These are phyloP conservation scores for Diloba caeruleocephala DNA, from an alignment of 2,888 invertebrate species.

Conservation along the genomic window DNA sequence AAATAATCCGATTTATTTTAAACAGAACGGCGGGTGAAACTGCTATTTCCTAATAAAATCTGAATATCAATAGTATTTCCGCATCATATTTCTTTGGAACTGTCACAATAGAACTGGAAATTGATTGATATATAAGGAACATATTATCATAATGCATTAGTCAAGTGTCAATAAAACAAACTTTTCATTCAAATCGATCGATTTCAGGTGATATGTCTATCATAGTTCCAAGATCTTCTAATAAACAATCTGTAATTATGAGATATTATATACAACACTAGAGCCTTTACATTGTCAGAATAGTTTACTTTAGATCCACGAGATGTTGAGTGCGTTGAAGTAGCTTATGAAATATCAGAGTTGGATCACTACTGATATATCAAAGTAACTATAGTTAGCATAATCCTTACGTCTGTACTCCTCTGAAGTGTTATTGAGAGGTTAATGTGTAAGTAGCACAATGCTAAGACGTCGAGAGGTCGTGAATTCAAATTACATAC, in stretches of 20 bases:
- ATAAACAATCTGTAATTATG: neutral
- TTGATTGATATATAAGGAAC: too few relatives aligned
- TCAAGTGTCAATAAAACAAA: constrained; percentile 1
- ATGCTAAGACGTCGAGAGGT: too few relatives aligned
- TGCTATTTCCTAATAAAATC: too few relatives aligned
- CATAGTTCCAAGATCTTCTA: constrained; percentile 1
- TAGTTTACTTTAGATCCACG: constrained; percentile 3
- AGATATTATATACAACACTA: neutral
- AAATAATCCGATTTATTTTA: too few relatives aligned
- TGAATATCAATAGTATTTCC: too few relatives aligned
- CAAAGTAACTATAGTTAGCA: neutral
- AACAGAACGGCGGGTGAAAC: too few relatives aligned
- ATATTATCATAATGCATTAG: neutral
- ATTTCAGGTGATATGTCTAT: constrained; percentile 11
- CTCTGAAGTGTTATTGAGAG: neutral
- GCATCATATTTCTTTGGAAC: too few relatives aligned
- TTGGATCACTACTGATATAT: neutral
- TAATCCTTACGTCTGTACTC: neutral
- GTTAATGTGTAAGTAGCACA: too few relatives aligned
- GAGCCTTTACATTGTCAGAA: constrained; percentile 4
- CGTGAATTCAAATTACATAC: too few relatives aligned
- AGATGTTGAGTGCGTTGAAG: neutral
- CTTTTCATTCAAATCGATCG: constrained; percentile 14
- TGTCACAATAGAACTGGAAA: too few relatives aligned
- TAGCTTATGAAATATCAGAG: neutral